Base-by-base conservation (phyloP, 2,888 invertebrate genomes). In the Pandemis cinnamomeana region DNA sequence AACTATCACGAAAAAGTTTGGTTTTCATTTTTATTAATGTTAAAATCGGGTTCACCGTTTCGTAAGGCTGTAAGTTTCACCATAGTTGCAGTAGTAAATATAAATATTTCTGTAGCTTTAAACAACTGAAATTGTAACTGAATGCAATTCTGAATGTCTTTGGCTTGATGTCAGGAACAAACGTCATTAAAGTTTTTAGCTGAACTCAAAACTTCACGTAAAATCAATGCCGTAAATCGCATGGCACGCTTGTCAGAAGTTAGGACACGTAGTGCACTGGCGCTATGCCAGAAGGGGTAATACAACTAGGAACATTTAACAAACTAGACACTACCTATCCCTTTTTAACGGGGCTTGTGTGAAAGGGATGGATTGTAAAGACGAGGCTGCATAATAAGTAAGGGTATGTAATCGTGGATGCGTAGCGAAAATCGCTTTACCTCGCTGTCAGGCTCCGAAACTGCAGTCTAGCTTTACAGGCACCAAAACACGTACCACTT, bases 401-500 rank as follows among this genome's bases (percentile, higher is more conserved):
- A n/a, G 11, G 10, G 61, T 4, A 61, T 13, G 10, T 20, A 63
- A 36, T n/a, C 36, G 78, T 74, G 55, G 71, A 81, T 60, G 80
- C 81, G 80, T 82, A 75, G 78, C 78, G 79, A 77, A 81, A 83
- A 83, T 82, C 81, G 78, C 76, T 78, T 84, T 78, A 79, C 78
- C 68, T 71, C 68, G 75, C 74, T 78, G 77, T 78, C 69, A n/a
- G 64, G 46, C 41, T 48, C 36, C 58, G 61, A 62, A 67, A 66
- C 72, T 46, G 66, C 55, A 63, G 36, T 66, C 71, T 73, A 51
- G 53, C 71, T 76, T 42, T 63, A 75, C 76, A 69, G 48, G 36
- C 48, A 48, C 27, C 44, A 55, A 64, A 69, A 73, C 55, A 55
- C 20, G 55, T 7, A 58, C 46, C 44, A 53, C 27, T 63, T 62